Evolutionary conservation across 2,113 vertebrate species (phyloP), one percentile per base, ranked within the genome.

Genomic region (Sander vitreus): DNA sequence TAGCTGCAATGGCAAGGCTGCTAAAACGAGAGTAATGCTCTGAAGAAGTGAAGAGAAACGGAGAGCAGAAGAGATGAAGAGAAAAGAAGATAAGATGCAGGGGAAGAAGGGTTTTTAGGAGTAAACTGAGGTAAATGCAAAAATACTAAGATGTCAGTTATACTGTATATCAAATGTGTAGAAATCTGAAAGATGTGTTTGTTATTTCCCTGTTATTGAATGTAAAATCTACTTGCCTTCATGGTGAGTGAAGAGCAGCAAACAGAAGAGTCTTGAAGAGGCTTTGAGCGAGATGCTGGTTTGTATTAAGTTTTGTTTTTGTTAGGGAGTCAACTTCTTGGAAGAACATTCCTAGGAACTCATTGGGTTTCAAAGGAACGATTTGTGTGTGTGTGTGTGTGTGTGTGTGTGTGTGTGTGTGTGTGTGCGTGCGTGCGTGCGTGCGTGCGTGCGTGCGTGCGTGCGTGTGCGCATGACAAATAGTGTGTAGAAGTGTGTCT

Each of bases 181-280:
- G 57, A 59, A 51, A 59, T 43, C 11, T 15, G 2, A n/a, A 76
- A 65, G 55, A 53, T 55, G 16, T 36, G 15, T 72, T 67, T 47
- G 57, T 27, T 30, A 53, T 48, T 11, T 23, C 3, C 10, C 6
- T 30, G 23, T 54, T 43, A 53, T 14, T 18, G 12, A 76, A 39
- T 47, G 51, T 51, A 23, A 73, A 51, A 53, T 64, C 13, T 64
- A 78, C 90, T 86, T 87, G 78, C 93, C 89, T 93, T 90, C 93
- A 94, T 94, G 68, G 15, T 90, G 90, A 78, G 18, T 5, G 58
- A 54, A 45, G 83, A 71, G 11, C 72, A 68, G 64, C 53, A 55
- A n/a, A 47, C 65, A 63, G 50, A 67, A 14, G 18, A 60, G 71
- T 69, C 27, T 13, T 58, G 55, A 65, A 64, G 3, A 63, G 23